Evolutionary conservation across 2,797 vertebrate species (phyloP), one percentile per base, ranked within the genome.

Genomic region (Octomys mimax): DNA sequence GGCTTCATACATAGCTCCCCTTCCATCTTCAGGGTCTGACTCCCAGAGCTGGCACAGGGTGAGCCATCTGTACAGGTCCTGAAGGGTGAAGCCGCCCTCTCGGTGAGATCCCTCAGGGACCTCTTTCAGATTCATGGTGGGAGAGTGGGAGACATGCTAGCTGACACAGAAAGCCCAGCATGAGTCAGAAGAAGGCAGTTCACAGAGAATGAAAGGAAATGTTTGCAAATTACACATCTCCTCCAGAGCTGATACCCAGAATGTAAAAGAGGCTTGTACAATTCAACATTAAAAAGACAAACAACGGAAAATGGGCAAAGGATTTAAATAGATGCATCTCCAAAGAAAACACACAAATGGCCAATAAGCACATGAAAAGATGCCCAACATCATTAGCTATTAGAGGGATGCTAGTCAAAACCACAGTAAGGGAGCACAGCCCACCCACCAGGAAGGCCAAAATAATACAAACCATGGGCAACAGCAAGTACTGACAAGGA

Each of bases 271-370:
- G 86, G 81, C 49, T 81, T 26, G n/a, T 62, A 52, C 54, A 94
- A 62, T 13, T 77, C 88, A 73, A 70, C 49, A 33, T 28, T 73
- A 24, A 71, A 78, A 91, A 77, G 31, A 77, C 42, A 90, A 73
- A 31, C n/a, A 89, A 87, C 22, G 18, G 84, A 54, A 89, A 66
- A 70, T 26, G 31, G 22, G 33, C 42, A 87, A 49, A 68, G 77
- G n/a, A 70, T 79, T 36, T 68, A n/a, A 97, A 95, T 21, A 91
- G 79, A 61, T 8, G 26, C 64, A 46, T 95, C 79, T 91, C 82
- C 73, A 68, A 70, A 96, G 68, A 77, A 81, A 64, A 54, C 19
- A 39, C 24, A 33, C 26, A 77, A 36, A 64, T 61, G 82, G 22
- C 28, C 39, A 70, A 59, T 18, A 46, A 79, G 77, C 77, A 52